Conservation (phyloP, 2,797 vertebrate genomes). For the Pantherophis vulpinus region DNA sequence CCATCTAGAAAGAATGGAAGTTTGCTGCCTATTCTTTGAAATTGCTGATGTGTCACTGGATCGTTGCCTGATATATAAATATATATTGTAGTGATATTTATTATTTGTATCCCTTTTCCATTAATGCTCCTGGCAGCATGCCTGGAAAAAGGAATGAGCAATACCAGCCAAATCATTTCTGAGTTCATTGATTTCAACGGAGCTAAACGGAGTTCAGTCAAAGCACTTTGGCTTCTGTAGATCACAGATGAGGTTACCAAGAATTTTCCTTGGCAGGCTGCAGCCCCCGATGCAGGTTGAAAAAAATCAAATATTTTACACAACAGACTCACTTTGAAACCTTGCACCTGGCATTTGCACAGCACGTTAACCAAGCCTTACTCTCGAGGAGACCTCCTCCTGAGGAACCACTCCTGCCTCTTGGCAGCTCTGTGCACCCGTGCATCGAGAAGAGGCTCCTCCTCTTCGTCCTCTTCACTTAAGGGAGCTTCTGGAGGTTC, state of each 20-base stretch:
- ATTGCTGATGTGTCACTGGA: not conserved
- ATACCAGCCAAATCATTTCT: not conserved
- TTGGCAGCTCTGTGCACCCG: too few relatives aligned
- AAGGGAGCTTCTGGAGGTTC: too few relatives aligned
- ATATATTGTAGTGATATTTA: not conserved
- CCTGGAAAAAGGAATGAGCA: not conserved
- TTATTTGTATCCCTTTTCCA: slow-evolving; percentile 19
- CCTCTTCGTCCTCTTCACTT: too few relatives aligned
- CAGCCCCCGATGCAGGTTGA: not conserved
- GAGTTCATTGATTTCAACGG: not conserved
- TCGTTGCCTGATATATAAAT: not conserved
- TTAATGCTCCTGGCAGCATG: not conserved
- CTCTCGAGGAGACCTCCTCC: too few relatives aligned
- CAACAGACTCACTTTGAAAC: not conserved
- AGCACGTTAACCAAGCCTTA: not conserved
- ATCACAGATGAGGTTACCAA: not conserved
- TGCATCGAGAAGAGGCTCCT: too few relatives aligned
- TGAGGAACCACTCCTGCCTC: too few relatives aligned
- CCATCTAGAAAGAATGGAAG: not conserved
- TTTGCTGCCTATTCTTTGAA: not conserved
- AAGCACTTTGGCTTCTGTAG: not conserved
- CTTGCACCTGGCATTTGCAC: not conserved
- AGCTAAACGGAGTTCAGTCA: not conserved
- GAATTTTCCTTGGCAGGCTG: not conserved
- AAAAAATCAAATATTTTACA: not conserved